Evolutionary conservation across 1,140 invertebrate genomes (phyloP).

Genomic region (Stegodyphus mimosarum): DNA sequence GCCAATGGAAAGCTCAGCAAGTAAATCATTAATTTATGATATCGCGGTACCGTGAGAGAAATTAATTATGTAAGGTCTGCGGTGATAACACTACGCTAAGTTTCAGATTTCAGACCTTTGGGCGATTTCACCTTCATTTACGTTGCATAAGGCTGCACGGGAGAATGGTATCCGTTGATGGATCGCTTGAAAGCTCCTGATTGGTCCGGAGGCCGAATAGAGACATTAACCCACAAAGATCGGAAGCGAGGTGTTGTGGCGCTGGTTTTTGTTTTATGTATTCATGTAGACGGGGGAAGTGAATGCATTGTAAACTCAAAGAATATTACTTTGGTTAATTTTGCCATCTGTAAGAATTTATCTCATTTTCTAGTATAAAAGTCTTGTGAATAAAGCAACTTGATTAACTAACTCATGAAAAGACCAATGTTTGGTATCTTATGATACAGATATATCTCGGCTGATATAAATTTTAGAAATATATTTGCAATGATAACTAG

Average conservation of each 20-base stretch:
- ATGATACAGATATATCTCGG: no score
- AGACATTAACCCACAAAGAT: constrained; percentile 15
- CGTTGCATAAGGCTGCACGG: background rate
- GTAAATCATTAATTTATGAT: constrained; percentile 55
- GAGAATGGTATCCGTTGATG: constrained; percentile 11
- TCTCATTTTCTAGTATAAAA: no score
- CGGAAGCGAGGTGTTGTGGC: background rate
- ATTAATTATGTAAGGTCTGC: constrained; percentile 53
- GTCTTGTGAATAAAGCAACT: no score
- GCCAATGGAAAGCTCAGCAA: background rate
- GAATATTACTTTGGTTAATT: no score
- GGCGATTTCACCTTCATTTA: constrained; percentile 44
- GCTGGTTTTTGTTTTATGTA: background rate
- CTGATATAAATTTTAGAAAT: no score
- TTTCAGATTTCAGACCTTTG: constrained; percentile 11
- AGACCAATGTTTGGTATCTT: no score
- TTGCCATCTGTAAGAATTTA: no score
- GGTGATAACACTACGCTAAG: constrained; percentile 19
- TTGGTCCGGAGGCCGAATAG: constrained; percentile 9
- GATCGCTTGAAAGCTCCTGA: constrained; percentile 9
- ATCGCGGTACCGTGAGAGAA: constrained; percentile 12
- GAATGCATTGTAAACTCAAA: no score
- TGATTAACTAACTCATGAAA: no score
- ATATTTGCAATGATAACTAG: no score
- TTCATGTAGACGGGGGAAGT: background rate